phyloP scores from a whole-genome alignment of 2,113 vertebrate species.

The Catharus fuscescens region DNA sequence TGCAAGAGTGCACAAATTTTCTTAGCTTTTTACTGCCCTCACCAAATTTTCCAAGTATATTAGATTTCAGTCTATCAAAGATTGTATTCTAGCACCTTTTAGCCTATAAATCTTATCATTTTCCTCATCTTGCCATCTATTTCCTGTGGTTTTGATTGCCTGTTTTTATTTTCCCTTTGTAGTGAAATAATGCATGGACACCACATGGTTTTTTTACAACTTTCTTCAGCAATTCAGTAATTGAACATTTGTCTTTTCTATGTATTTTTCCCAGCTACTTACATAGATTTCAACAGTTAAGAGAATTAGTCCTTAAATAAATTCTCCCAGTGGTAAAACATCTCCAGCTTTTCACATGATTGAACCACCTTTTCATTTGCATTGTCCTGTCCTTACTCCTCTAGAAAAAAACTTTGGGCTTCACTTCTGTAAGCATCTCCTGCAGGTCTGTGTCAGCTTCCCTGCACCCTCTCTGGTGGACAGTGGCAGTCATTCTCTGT shows the following conservation, averaged over 20 bases:
- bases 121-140: background rate
- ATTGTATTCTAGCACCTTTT: background rate
- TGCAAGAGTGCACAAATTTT: background rate
- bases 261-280: background rate
- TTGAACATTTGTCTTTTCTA: background rate
- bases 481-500: background rate
- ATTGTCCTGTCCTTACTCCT: background rate
- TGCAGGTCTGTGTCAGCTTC: background rate
- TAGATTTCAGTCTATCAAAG: background rate
- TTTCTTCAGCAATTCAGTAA: background rate
- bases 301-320: background rate
- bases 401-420: background rate
- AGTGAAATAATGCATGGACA: background rate
- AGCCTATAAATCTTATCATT: background rate
- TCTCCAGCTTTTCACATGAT: background rate
- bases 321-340: background rate
- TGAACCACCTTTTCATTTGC: background rate
- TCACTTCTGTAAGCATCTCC: background rate
- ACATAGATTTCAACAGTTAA: background rate
- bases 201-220: background rate
- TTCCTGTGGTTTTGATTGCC: background rate
- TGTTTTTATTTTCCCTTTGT: background rate
- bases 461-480: background rate
- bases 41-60: constrained; percentile 2
- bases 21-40: background rate